Conservation (phyloP, 2,797 vertebrate genomes). For the Cossypha polioptera region DNA sequence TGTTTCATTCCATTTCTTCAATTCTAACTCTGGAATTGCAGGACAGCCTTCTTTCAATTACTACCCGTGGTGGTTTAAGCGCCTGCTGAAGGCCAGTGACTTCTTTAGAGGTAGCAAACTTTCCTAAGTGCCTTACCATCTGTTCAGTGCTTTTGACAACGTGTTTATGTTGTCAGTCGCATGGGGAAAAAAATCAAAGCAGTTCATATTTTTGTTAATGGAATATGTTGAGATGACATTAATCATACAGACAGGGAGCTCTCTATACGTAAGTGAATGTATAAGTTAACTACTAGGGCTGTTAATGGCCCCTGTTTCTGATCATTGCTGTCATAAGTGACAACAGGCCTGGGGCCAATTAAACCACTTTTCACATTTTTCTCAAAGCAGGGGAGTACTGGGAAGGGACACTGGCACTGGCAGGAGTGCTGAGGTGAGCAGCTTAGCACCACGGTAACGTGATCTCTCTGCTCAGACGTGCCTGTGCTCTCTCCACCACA, state of each 20-base stretch:
- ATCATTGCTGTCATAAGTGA: constrained; percentile 16
- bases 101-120: constrained; percentile 14
- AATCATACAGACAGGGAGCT: constrained; percentile 17
- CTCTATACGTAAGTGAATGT: neutral
- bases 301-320: constrained; percentile 18
- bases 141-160: constrained; percentile 17
- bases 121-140: constrained; percentile 36
- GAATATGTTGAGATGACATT: constrained; percentile 29
- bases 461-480: neutral
- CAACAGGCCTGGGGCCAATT: neutral
- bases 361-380: constrained; percentile 29
- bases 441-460: rapidly evolving
- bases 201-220: constrained; percentile 19
- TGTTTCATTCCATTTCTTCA: neutral
- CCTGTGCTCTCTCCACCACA: rapidly evolving
- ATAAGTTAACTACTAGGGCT: neutral
- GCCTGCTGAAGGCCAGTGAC: neutral
- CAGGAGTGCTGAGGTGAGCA: neutral
- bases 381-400: neutral
- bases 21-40: neutral
- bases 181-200: neutral
- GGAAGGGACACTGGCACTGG: neutral
- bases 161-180: constrained; percentile 47
- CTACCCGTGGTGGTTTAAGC: neutral
- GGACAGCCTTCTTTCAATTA: neutral